phyloP scores from a whole-genome alignment of 1,140 invertebrate genomes.

The Oreohelix idahoensis region DNA sequence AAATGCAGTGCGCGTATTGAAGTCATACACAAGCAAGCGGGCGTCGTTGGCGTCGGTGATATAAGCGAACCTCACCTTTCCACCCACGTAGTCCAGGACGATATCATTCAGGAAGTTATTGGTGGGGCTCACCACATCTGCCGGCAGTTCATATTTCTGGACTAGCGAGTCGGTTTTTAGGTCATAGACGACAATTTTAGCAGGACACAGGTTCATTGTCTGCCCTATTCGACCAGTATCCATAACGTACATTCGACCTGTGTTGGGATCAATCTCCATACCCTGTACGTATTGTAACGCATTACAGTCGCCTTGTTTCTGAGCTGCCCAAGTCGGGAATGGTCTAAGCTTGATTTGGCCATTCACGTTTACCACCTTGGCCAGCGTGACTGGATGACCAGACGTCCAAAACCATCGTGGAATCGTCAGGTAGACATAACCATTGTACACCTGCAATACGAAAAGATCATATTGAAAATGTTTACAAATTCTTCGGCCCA shows the following conservation, averaged over 20 bases:
- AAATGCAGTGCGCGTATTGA: conserved; percentile 33
- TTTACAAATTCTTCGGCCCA: too few relatives aligned
- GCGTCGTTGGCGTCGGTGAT: conserved; percentile 50
- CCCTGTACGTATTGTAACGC: conserved; percentile 57
- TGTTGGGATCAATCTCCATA: conserved; percentile 61
- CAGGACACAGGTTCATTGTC: conserved; percentile 44
- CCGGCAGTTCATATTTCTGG: conserved; percentile 43
- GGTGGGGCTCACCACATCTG: conserved; percentile 44
- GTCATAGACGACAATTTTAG: conserved; percentile 54
- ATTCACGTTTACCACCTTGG: conserved; percentile 36
- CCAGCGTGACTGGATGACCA: conserved; percentile 50
- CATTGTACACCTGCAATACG: conserved; percentile 46
- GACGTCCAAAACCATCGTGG: conserved; percentile 53
- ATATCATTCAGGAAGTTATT: conserved; percentile 58
- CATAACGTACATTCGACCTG: conserved; percentile 58
- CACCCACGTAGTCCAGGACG: conserved; percentile 52
- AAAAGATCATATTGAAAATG: too few relatives aligned
- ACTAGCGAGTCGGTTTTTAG: conserved; percentile 37
- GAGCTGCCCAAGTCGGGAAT: conserved; percentile 52
- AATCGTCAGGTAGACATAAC: conserved; percentile 53
- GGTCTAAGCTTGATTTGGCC: conserved; percentile 44
- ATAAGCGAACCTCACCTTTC: conserved; percentile 51
- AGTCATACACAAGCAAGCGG: conserved; percentile 49
- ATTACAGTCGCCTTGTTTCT: conserved; percentile 51
- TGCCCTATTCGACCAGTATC: conserved; percentile 50